Evolutionary conservation across 2,888 invertebrate genomes (phyloP), one percentile per base, ranked within the genome.

Genomic region (Antheraea assamensis): DNA sequence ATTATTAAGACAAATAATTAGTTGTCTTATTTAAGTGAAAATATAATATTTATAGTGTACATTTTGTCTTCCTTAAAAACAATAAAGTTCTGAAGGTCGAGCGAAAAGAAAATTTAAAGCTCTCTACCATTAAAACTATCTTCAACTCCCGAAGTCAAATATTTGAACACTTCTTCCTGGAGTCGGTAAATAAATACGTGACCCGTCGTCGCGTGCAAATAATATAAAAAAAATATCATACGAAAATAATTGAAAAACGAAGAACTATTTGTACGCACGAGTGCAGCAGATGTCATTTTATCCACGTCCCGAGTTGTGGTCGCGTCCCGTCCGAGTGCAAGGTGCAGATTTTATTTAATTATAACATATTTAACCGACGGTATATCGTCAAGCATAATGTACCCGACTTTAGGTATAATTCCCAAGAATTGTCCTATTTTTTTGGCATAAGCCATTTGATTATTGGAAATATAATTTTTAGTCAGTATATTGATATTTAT

Each of bases 201-300:
- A 52, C 47, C 27, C 21, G 71, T 30, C 71, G 52, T 30, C 17
- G 49, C 21, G 19, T 35, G 21, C 47, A 47, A 42, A 73, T 42
- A 19, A 49, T 35, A 64, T 42, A 72, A 21, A 49, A 49, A 21
- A 72, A 72, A 72, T 49, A 72, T 64, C 66, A 30, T 49, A 66
- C 31, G 72, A 21, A 66, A 68, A 66, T 72, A 72, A 66, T 72
- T 68, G 31, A 68, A 72, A 68, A 72, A 72, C 47, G 52, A 52
- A 52, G 66, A 68, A n/a, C 31, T 35, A 64, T 30, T 47, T 30
- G 72, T 31, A 13, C 58, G 58, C 13, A 24, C n/a, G 58, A 49
- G 49, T 52, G 27, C 31, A 24, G 68, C 66, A 21, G 68, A 72
- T 72, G 64, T 21, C 19, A 52, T 21, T n/a, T 47, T 30, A n/a